Conservation (phyloP, 2,797 vertebrate genomes). For the Tiaroga cobitis region DNA sequence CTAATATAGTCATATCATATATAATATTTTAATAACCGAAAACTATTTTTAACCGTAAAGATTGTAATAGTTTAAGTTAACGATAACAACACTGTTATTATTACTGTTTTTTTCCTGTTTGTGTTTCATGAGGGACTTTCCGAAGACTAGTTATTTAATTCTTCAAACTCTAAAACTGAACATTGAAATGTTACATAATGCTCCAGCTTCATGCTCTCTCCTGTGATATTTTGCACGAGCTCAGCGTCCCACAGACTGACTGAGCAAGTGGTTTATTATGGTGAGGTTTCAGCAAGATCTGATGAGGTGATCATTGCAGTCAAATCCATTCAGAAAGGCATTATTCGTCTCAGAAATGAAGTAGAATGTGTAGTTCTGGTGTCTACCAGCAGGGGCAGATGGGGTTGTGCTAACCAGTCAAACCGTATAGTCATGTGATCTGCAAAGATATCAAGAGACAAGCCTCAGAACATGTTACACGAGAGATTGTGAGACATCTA, state of each 20-base stretch:
- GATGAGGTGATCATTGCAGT: background rate
- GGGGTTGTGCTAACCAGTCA: background rate
- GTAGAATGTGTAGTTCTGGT: background rate
- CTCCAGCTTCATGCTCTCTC: too few relatives aligned
- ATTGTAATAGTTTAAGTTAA: background rate
- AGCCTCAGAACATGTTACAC: constrained; percentile 9
- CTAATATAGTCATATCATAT: too few relatives aligned
- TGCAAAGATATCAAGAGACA: background rate
- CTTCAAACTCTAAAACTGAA: background rate
- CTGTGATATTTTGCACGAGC: background rate
- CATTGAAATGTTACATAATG: too few relatives aligned
- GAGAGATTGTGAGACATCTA: background rate
- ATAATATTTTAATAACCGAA: too few relatives aligned
- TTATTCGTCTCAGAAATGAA: background rate
- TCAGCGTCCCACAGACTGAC: background rate
- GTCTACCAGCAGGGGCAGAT: background rate
- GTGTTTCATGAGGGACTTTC: background rate
- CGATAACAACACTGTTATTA: background rate
- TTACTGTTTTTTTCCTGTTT: background rate
- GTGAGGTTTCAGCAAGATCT: background rate
- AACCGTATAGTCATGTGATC: background rate
- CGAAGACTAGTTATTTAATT: background rate
- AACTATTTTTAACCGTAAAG: background rate
- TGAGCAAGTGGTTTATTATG: background rate
- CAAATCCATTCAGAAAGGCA: background rate